Evolutionary conservation across 2,888 invertebrate species (phyloP), one percentile per base, ranked within the genome.

Genomic region (Rhaphigaster nebulosa): DNA sequence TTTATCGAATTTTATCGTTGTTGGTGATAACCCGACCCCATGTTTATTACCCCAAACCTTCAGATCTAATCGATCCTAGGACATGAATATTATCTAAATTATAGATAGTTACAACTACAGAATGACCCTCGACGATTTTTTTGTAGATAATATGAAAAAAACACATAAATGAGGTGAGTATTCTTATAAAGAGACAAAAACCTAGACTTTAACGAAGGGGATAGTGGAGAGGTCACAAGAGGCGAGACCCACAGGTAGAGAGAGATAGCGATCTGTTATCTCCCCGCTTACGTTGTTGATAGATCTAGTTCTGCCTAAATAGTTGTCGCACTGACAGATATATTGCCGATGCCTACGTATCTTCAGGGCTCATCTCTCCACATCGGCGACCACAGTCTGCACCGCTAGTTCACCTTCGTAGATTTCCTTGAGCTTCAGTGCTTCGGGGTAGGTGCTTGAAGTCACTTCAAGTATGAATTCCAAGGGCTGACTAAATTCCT

Each of bases 1-100:
- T 38, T 76, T 76, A 76, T 0, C 38, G 20, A 76, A 76, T 34
- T 76, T 76, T 76, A 76, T 76, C 8, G 34, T 23, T 34, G 70
- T 23, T 38, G 20, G 20, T 38, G 34, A 34, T 76, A 34, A 5
- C 70, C 20, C 23, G 2, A 8, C 18, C 20, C 20, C 10, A 23
- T 76, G 34, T 76, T 76, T 76, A 20, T 76, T 38, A 38, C 1
- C 70, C 38, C 20, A 20, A 38, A 38, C 20, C 34, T 76, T 23
- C 34, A 34, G 70, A 76, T 76, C 38, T 5, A 76, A 76, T 76
- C 70, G 70, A 76, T 76, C 38, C 70, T 38, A 76, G 70, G 20
- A 76, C 70, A 76, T 76, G 70, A 76, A 38, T 38, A 76, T 76
- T 76, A 76, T 76, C 70, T 76, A 76, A 76, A 76, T 70, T 70